Conservation (phyloP, 53 echinoderm and acorn worm genomes). For the Actinopyga echinites region DNA sequence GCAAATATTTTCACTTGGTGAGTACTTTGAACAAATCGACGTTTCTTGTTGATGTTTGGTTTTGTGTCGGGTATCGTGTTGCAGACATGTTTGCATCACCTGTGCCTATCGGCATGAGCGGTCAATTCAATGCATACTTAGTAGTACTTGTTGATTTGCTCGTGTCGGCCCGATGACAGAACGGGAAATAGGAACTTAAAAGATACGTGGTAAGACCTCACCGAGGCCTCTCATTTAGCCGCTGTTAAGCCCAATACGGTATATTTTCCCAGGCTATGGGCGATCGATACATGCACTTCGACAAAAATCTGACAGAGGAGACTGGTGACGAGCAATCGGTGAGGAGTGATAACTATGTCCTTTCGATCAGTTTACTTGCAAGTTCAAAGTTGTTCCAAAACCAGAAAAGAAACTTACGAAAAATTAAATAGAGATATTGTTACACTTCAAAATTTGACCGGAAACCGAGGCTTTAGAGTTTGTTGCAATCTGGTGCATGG, state of each 20-base stretch:
- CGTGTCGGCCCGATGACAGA: slow-evolving; percentile 27
- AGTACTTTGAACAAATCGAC: slow-evolving; percentile 40
- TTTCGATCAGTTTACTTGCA: too few relatives aligned
- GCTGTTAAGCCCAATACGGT: slow-evolving; percentile 27
- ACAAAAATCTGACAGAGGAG: background rate
- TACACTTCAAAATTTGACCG: too few relatives aligned
- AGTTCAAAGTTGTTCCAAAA: too few relatives aligned
- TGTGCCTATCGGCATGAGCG: slow-evolving; percentile 32
- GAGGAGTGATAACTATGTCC: too few relatives aligned
- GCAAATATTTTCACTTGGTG: slow-evolving; percentile 42
- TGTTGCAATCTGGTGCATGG: too few relatives aligned
- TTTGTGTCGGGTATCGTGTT: slow-evolving; percentile 28
- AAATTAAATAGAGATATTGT: too few relatives aligned
- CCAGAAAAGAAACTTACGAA: too few relatives aligned
- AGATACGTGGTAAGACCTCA: slow-evolving; percentile 1
- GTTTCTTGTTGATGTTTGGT: slow-evolving; percentile 30
- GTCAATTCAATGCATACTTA: slow-evolving; percentile 36
- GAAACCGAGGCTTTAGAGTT: too few relatives aligned
- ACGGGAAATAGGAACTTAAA: slow-evolving; percentile 26
- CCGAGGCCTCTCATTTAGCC: slow-evolving; percentile 20
- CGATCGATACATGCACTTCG: slow-evolving; percentile 31
- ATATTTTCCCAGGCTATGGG: slow-evolving; percentile 17
- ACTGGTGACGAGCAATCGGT: too few relatives aligned
- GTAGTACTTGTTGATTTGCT: slow-evolving; percentile 33
- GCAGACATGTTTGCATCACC: slow-evolving; percentile 33